A percentile compares a stretch with the other conserved stretches of the same genome.
These are phyloP conservation scores for Mimas tiliae DNA, from an alignment of 2,888 invertebrate species.

Conservation along the genomic window DNA sequence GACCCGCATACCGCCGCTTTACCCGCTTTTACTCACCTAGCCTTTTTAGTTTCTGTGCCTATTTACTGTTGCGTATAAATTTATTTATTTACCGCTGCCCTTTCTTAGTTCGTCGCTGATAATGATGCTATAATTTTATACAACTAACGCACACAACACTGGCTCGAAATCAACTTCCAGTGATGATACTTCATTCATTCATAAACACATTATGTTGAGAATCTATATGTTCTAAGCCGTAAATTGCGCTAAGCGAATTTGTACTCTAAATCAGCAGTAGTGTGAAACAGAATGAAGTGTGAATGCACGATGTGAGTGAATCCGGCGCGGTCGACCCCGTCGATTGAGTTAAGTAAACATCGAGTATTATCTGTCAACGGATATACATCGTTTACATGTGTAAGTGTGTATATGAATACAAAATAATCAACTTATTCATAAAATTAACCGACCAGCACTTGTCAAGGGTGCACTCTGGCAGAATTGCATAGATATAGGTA, in stretches of 20 bases:
- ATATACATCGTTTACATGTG: slow-evolving; percentile 69
- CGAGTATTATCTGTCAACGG: slow-evolving; percentile 83
- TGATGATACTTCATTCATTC: slow-evolving; percentile 83
- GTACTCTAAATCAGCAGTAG: slow-evolving; percentile 60
- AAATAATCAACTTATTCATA: slow-evolving; percentile 75
- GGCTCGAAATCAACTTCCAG: slow-evolving; percentile 68
- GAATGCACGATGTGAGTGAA: slow-evolving; percentile 47
- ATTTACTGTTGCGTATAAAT: slow-evolving; percentile 32
- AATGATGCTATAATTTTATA: slow-evolving; percentile 53
- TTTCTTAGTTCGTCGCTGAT: slow-evolving; percentile 34
- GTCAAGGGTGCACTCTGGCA: slow-evolving; percentile 28
- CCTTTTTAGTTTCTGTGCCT: slow-evolving; percentile 49
- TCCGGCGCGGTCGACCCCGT: slow-evolving; percentile 70
- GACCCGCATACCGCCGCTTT: slow-evolving; percentile 74
- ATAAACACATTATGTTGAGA: slow-evolving; percentile 64
- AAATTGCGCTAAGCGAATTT: slow-evolving; percentile 55
- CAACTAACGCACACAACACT: slow-evolving; percentile 44
- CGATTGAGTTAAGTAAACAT: slow-evolving; percentile 83
- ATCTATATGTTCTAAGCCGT: slow-evolving; percentile 64
- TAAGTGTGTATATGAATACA: slow-evolving; percentile 61
- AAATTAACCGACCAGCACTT: slow-evolving; percentile 58
- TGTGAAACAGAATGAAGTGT: slow-evolving; percentile 56
- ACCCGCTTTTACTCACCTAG: slow-evolving; percentile 57
- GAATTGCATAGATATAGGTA: slow-evolving; percentile 21
- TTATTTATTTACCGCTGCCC: slow-evolving; percentile 29